Evolutionary conservation across 2,113 vertebrate genomes (phyloP), one percentile per base, ranked within the genome.

Genomic region (Brachypteracias leptosomus): DNA sequence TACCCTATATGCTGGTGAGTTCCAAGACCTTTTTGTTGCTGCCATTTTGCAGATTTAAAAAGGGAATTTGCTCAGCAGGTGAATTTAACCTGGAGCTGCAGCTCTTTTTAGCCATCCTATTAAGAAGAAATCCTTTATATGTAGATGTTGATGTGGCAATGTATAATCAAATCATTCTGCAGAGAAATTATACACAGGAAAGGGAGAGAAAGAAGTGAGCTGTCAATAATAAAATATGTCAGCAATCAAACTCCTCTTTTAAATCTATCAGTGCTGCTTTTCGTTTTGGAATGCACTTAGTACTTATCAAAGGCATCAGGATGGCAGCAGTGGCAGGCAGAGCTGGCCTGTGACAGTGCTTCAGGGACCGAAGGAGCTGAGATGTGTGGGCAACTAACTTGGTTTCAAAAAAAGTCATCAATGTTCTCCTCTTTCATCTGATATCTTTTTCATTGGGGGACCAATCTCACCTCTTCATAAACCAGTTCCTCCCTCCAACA

Each of bases 371-470:
- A 59, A 38, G 18, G 14, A 59, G 33, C 18, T 1, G 3, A 47
- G 31, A 49, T 3, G 1, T 0, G 1, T 1, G 6, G 49, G 15
- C 4, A 6, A 68, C 2, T 19, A 33, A 16, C 28, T 36, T 3
- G 0, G 5, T 7, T 3, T 63, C 62, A 24, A 10, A 65, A 73
- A 49, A 52, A 66, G 46, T 25, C 26, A 25, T 5, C 29, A 40
- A 28, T 8, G 2, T 66, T n/a, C 54, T 82, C 29, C 17, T 75
- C 26, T 11, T 4, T 28, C 1, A 2, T 12, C 49, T 88, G 66
- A 51, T 63, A 22, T 10, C 13, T 17, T 75, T 82, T 93, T 47
- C 25, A 2, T 3, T 35, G 31, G 7, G 46, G 16, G 66, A 4
- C 13, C 9, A 57, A 6, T 19, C 31, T 90, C 16, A 42, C 2